phyloP scores from a whole-genome alignment of 92 coral and sea anemone genomes.

The Actinostola sp. region DNA sequence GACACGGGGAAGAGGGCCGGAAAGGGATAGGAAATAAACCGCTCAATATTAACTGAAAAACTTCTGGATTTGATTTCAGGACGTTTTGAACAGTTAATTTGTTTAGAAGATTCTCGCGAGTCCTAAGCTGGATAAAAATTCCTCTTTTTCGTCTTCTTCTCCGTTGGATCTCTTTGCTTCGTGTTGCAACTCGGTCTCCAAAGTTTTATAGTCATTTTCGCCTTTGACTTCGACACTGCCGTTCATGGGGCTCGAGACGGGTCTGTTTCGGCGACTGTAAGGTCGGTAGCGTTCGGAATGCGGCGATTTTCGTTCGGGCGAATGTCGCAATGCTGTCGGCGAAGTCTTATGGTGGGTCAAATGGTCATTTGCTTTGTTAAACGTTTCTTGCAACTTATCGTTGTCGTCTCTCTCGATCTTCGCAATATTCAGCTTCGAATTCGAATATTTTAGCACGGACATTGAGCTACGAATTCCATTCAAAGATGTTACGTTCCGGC shows the following conservation, averaged over 20 bases:
- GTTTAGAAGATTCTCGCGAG: conserved; percentile 53
- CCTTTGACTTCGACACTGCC: conserved; percentile 34
- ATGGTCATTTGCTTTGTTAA: conserved; percentile 36
- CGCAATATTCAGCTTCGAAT: not conserved
- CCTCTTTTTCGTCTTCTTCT: conserved; percentile 68
- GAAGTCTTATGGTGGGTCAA: not conserved
- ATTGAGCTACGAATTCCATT: not conserved
- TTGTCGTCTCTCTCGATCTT: conserved; percentile 36
- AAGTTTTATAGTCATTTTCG: conserved; percentile 9
- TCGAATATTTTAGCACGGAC: not conserved
- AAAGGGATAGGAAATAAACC: no score
- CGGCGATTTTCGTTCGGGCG: conserved; percentile 38
- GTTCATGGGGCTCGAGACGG: conserved; percentile 27
- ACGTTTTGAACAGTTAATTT: not conserved
- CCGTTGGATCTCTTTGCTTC: conserved; percentile 24
- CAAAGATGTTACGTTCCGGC: conserved; percentile 10
- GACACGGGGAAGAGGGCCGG: no score
- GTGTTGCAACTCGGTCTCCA: conserved; percentile 21
- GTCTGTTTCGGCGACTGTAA: conserved; percentile 17
- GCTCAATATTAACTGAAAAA: no score
- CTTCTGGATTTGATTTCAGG: no score
- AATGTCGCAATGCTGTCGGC: not conserved
- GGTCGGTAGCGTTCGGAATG: conserved; percentile 30
- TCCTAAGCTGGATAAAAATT: conserved; percentile 68
- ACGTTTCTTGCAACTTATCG: conserved; percentile 37